These are phyloP conservation scores for Keiferia lycopersicella DNA, from an alignment of 2,888 invertebrate genomes.

Conservation along the genomic window DNA sequence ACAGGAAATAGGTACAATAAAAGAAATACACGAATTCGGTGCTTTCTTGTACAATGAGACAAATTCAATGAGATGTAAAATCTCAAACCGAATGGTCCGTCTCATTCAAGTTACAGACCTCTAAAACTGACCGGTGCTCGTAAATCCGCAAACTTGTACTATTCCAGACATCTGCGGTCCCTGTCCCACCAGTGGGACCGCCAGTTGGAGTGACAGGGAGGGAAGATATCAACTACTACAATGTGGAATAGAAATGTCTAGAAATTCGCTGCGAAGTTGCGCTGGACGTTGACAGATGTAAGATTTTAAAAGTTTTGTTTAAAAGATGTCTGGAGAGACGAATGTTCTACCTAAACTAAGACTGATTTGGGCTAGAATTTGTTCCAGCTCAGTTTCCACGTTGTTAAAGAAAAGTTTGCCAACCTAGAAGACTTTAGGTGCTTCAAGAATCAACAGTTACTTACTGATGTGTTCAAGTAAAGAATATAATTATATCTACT, in stretches of 20 bases:
- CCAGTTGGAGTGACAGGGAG: slow-evolving; percentile 37
- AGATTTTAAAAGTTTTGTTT: slow-evolving; percentile 14
- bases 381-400: too few relatives aligned
- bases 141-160: slow-evolving; percentile 54
- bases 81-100: background rate
- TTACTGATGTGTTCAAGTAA: too few relatives aligned
- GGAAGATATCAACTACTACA: slow-evolving; percentile 34
- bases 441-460: too few relatives aligned
- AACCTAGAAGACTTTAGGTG: too few relatives aligned
- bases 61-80: background rate
- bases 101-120: slow-evolving; percentile 2
- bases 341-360: background rate
- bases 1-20: background rate
- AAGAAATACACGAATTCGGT: background rate
- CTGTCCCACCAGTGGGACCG: slow-evolving; percentile 41
- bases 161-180: slow-evolving; percentile 52
- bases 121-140: slow-evolving; percentile 43
- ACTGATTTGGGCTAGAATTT: background rate
- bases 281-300: slow-evolving; percentile 19
- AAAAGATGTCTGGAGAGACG: background rate
- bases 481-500: too few relatives aligned
- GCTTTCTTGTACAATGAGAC: background rate
- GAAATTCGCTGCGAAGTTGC: slow-evolving; percentile 1
- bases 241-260: slow-evolving; percentile 26
- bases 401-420: too few relatives aligned